These are phyloP conservation scores for Hippasteria phrygiana DNA, from an alignment of 53 echinoderm and acorn worm species.

Conservation along the genomic window DNA sequence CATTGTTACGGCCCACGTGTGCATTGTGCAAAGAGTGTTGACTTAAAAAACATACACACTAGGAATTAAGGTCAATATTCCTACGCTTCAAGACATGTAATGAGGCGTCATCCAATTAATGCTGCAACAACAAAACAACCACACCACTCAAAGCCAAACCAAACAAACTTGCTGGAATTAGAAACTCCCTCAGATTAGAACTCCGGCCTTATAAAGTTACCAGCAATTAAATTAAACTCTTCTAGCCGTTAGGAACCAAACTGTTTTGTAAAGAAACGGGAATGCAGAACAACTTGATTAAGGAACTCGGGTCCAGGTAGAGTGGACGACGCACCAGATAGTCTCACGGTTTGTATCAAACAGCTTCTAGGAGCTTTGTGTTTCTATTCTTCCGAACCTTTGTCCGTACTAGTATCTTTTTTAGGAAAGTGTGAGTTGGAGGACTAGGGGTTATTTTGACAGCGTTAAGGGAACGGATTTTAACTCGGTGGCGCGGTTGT, in stretches of 20 bases:
- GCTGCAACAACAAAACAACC: not conserved
- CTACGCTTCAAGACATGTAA: constrained; percentile 8
- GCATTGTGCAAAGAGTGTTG: not conserved
- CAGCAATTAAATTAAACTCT: constrained; percentile 57
- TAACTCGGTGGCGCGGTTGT: constrained; percentile 2
- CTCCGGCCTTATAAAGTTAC: constrained; percentile 58
- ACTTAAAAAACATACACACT: not conserved
- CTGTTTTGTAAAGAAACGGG: constrained; percentile 16
- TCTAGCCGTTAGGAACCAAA: constrained; percentile 9
- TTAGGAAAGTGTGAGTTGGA: constrained; percentile 40
- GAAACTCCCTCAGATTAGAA: constrained; percentile 8
- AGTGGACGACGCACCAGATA: constrained; percentile 26
- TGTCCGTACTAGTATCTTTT: constrained; percentile 57
- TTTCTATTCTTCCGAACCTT: constrained; percentile 50
- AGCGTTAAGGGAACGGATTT: constrained; percentile 58
- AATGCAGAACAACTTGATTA: constrained; percentile 51
- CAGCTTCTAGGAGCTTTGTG: constrained; percentile 44
- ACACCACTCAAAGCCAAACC: not conserved
- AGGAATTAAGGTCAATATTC: constrained; percentile 30
- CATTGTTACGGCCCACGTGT: not conserved
- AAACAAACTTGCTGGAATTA: constrained; percentile 27
- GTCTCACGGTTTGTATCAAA: not conserved
- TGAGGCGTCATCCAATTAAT: constrained; percentile 60
- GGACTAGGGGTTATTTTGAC: constrained; percentile 64
- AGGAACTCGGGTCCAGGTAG: not conserved